Evolutionary conservation across 2,113 vertebrate genomes (phyloP), one percentile per base, ranked within the genome.

Genomic region (Morone chrysops): DNA sequence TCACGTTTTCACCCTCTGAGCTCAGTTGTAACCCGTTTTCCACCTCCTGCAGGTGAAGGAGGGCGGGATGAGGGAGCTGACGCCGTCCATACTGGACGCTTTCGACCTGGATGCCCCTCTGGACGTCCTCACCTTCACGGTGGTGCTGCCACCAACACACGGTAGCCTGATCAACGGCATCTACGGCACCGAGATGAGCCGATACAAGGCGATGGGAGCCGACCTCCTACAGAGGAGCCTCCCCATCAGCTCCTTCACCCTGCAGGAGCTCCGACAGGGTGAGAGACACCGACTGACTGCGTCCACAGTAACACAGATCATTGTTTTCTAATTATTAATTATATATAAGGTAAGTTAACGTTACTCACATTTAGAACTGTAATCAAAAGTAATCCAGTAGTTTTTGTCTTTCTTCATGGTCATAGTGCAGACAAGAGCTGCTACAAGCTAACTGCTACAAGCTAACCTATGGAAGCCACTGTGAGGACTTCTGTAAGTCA

Each of bases 211-310:
- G 73, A 87, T 87, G 87, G 94, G 83, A 38, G 65, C 83, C 0
- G 83, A 92, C 0, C 75, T 84, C 14, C 88, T 93, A 43, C 86
- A 71, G 50, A 81, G 80, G 81, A 89, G 75, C 54, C 72, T 79
- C 7, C 45, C 62, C 0, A 18, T 94, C 80, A 81, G 77, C 41
- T 41, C 89, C 59, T 96, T 96, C 94, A 95, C 91, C 63, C 57
- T 84, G 22, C 69, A 93, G 79, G 92, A 95, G 80, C 90, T 94
- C 14, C 47, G 43, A 5, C 85, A 65, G 92, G 89, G 90, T 95
- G 76, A 89, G 88, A 56, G 3, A 40, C 4, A 0, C 51, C 6
- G 1, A 31, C 22, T 2, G 18, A 10, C 43, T 8, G 41, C 41
- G 31, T 31, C 31, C 31, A 31, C 31, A 31, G 31, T 31, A 31